Evolutionary conservation across 2,888 invertebrate species (phyloP).

Genomic region (Apeira syringaria): DNA sequence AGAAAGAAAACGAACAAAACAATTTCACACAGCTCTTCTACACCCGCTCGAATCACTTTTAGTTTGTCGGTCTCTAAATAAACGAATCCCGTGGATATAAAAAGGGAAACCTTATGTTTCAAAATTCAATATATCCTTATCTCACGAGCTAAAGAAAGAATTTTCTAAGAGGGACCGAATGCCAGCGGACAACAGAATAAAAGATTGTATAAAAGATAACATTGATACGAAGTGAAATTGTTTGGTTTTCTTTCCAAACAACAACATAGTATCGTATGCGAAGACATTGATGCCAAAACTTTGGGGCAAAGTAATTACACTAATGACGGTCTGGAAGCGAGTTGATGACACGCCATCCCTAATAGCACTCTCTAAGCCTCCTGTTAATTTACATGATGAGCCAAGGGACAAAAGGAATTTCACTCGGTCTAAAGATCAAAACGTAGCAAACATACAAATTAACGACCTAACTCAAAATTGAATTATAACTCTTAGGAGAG

Average conservation of each 20-base stretch:
- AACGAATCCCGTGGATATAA: slow-evolving; percentile 43
- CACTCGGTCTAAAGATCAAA: slow-evolving; percentile 34
- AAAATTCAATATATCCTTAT: slow-evolving; percentile 74
- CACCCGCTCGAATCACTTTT: slow-evolving; percentile 25
- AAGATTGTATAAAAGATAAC: slow-evolving; percentile 69
- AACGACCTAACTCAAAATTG: slow-evolving; percentile 55
- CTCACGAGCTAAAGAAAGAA: slow-evolving; percentile 54
- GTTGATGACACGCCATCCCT: slow-evolving; percentile 33
- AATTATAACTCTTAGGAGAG: slow-evolving; percentile 65
- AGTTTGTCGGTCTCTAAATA: slow-evolving; percentile 27
- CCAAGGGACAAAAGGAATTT: slow-evolving; percentile 30
- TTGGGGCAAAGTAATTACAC: slow-evolving; percentile 53
- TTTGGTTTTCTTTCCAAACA: slow-evolving; percentile 48
- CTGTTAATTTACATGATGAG: slow-evolving; percentile 34
- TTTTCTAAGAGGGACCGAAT: slow-evolving; percentile 51
- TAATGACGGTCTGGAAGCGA: slow-evolving; percentile 57
- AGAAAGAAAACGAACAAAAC: slow-evolving; percentile 25
- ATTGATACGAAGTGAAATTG: slow-evolving; percentile 69
- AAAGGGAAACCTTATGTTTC: slow-evolving; percentile 68
- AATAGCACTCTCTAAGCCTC: slow-evolving; percentile 30
- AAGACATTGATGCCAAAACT: slow-evolving; percentile 34
- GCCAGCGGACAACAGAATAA: slow-evolving; percentile 61
- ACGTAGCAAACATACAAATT: slow-evolving; percentile 36
- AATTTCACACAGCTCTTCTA: slow-evolving; percentile 12
- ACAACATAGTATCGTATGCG: slow-evolving; percentile 20